A percentile compares a stretch with the other conserved stretches of the same genome.
Evolutionary conservation across 2,113 vertebrate genomes (phyloP).

Genomic region (Datnioides undecimradiatus): DNA sequence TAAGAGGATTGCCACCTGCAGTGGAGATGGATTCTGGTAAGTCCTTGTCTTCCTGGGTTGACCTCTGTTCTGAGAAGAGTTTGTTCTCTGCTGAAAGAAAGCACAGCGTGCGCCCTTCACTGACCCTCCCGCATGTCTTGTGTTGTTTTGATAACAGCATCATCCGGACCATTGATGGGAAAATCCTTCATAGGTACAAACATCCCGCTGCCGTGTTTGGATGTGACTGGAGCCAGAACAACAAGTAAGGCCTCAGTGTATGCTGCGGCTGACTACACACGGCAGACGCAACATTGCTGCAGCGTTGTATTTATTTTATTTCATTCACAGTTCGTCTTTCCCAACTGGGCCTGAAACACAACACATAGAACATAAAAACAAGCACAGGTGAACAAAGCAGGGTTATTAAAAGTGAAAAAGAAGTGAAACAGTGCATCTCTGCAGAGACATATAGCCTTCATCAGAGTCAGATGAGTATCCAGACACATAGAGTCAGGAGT

Average conservation of each 20-base stretch:
- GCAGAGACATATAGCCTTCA: not conserved
- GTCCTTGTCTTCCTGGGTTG: constrained; percentile 45
- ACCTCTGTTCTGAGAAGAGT: not conserved
- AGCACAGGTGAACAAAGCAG: too few species aligned
- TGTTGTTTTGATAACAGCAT: constrained; percentile 86
- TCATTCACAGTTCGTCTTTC: too few species aligned
- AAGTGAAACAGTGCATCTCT: too few species aligned
- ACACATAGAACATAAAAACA: too few species aligned
- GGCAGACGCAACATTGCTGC: too few species aligned
- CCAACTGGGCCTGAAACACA: too few species aligned
- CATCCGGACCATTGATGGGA: constrained; percentile 93
- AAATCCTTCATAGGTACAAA: constrained; percentile 95
- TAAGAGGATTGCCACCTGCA: constrained; percentile 97
- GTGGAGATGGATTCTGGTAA: constrained; percentile 96
- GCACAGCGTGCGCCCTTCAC: not conserved
- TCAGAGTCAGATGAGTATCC: not conserved
- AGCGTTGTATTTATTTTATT: too few species aligned
- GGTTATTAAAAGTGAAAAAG: too few species aligned
- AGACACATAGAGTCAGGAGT: not conserved
- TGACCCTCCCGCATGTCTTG: not conserved
- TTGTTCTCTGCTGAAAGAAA: not conserved
- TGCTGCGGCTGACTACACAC: not conserved
- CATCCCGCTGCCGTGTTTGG: constrained; percentile 97
- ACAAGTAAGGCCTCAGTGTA: constrained; percentile 88
- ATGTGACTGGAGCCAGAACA: constrained; percentile 99